A percentile compares a stretch with the other conserved stretches of the same genome.
phyloP scores from a whole-genome alignment of 2,113 vertebrate species.

The Argyrosomus japonicus region DNA sequence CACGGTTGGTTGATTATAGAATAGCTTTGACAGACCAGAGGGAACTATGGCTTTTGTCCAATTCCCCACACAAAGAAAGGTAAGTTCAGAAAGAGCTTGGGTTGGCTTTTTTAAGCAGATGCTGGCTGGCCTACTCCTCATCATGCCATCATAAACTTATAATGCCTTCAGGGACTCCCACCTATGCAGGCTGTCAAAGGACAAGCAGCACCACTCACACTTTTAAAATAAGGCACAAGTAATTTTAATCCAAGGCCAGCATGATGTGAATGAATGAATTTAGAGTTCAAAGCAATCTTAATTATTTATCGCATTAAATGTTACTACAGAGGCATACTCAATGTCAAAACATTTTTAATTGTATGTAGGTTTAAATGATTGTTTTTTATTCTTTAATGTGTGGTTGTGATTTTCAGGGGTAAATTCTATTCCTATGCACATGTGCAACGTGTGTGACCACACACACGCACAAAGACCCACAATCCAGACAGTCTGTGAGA shows the following conservation, averaged over 20 bases:
- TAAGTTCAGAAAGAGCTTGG: constrained; percentile 76
- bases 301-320: constrained; percentile 29
- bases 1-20: constrained; percentile 86
- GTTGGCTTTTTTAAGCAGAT: constrained; percentile 78
- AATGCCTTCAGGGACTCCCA: constrained; percentile 72
- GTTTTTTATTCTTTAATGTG: constrained; percentile 7
- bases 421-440: constrained; percentile 45
- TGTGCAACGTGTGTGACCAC: constrained; percentile 61
- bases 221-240: constrained; percentile 56
- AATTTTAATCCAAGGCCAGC: constrained; percentile 54
- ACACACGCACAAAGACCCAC: constrained; percentile 64
- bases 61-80: constrained; percentile 81
- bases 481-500: constrained; percentile 67
- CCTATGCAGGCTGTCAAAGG: constrained; percentile 61
- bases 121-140: constrained; percentile 73
- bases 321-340: not conserved
- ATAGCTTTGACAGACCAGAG: constrained; percentile 85
- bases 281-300: constrained; percentile 28
- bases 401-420: constrained; percentile 2
- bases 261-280: constrained; percentile 24
- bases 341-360: not conserved
- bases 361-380: not conserved
- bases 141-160: constrained; percentile 75
- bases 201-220: constrained; percentile 36
- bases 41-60: constrained; percentile 86